Base-by-base conservation (phyloP, 2,797 vertebrate species). In the Eulemur mongoz region DNA sequence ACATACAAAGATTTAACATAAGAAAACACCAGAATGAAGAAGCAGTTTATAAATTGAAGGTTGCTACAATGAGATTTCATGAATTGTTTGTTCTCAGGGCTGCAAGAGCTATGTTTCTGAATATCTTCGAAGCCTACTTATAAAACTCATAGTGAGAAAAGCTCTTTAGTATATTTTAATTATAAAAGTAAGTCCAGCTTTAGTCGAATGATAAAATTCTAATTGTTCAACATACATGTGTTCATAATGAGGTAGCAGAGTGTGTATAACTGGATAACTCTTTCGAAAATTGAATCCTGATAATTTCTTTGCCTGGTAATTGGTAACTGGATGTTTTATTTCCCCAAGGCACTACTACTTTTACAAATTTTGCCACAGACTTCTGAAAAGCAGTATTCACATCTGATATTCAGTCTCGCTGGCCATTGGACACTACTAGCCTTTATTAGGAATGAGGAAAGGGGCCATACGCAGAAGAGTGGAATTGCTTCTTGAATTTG, bases 281-380 rank as follows among this genome's bases (percentile, higher is more conserved):
- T 96, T 92, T 89, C 0, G 22, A 89, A 97, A 96, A 95, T 70
- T 80, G 86, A 97, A 96, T 93, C 10, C 73, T 79, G 27, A 43
- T 76, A 25, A 67, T 93, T 92, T 84, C 72, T 93, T 90, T 95
- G 81, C 80, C 96, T 95, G n/a, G 65, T 93, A 93, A 94, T 95
- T 92, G 94, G 81, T 82, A 90, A 89, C 40, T 43, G 15, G 27
- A 45, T 92, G 72, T 13, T 82, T 93, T 38, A 38, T 7, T 75
- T 83, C 89, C 61, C 45, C 78, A 78, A 80, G 52, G 11, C n/a
- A 57, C 20, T 15, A 57, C 20, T 15, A 30, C 30, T 92, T 93
- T 88, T 43, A 65, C 43, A 75, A 63, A 79, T 40, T 92, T 78
- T 89, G 22, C 87, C 81, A 54, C 87, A 88, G 75, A 8, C 50